Conservation (phyloP, 2,113 vertebrate genomes). For the Guaruba guarouba region DNA sequence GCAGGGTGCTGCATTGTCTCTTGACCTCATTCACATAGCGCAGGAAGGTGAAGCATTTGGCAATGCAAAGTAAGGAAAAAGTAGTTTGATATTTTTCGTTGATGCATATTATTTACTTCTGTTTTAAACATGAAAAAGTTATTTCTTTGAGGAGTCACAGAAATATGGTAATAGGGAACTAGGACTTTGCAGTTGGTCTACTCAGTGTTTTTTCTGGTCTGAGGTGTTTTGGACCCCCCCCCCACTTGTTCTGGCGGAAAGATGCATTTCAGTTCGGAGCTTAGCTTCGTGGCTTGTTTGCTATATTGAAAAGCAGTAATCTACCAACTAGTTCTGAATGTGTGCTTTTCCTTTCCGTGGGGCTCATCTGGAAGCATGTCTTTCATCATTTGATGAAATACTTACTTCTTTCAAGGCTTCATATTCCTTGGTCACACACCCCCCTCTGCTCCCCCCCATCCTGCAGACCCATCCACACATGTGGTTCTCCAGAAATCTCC, state of each 20-base stretch:
- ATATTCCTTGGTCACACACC: not conserved
- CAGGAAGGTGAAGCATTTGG: not conserved
- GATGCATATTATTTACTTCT: not conserved
- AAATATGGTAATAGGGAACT: not conserved
- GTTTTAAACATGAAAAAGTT: not conserved
- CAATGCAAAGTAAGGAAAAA: not conserved
- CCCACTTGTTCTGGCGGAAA: not conserved
- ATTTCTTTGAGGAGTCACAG: not conserved
- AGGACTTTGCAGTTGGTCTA: not conserved
- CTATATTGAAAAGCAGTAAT: not conserved
- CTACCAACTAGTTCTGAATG: not conserved
- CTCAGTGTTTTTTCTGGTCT: not conserved
- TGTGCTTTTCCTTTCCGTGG: not conserved
- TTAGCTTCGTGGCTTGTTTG: not conserved
- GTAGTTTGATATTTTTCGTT: not conserved
- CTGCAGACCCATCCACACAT: accelerated
- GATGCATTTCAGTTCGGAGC: not conserved
- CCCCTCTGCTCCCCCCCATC: not conserved
- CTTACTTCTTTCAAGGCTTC: not conserved
- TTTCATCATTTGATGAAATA: not conserved
- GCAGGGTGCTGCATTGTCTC: not conserved
- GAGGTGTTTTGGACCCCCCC: not conserved
- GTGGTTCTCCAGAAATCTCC: not conserved
- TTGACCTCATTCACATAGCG: not conserved
- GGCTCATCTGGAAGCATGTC: not conserved